These are phyloP conservation scores for Spinus olivaceus DNA, from an alignment of 2,797 vertebrate genomes.

Conservation along the genomic window DNA sequence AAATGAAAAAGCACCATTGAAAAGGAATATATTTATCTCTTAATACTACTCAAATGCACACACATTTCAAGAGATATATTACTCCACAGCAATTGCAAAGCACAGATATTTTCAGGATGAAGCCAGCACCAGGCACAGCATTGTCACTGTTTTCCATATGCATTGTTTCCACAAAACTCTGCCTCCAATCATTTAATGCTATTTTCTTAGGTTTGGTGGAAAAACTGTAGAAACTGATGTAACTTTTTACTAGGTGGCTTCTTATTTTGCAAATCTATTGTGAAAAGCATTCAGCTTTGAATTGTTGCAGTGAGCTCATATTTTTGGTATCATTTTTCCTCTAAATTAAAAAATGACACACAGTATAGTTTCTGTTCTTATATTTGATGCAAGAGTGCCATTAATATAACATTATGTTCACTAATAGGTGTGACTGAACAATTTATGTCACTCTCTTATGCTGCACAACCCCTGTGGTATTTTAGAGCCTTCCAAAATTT, in stretches of 20 bases:
- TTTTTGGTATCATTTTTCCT: not conserved
- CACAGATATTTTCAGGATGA: not conserved
- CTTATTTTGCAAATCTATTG: constrained; percentile 14
- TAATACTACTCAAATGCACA: not conserved
- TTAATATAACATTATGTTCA: not conserved
- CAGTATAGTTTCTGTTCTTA: not conserved
- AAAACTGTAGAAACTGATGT: not conserved
- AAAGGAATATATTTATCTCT: constrained; percentile 23
- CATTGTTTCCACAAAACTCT: not conserved
- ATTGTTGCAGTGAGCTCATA: not conserved
- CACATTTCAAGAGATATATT: not conserved
- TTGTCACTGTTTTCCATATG: not conserved
- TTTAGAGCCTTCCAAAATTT: not conserved
- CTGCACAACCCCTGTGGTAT: not conserved
- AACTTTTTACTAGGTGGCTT: not conserved
- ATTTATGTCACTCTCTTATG: not conserved
- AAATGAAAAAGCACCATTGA: not conserved
- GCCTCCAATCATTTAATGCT: not conserved
- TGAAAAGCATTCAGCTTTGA: not conserved
- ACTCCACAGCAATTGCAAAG: constrained; percentile 5
- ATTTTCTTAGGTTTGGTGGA: not conserved
- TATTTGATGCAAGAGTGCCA: not conserved
- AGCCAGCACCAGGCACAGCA: not conserved
- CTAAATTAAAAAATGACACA: not conserved
- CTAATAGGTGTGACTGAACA: not conserved